These are phyloP conservation scores for Bombus pyrosoma DNA, from an alignment of 1,140 invertebrate genomes.

Conservation along the genomic window DNA sequence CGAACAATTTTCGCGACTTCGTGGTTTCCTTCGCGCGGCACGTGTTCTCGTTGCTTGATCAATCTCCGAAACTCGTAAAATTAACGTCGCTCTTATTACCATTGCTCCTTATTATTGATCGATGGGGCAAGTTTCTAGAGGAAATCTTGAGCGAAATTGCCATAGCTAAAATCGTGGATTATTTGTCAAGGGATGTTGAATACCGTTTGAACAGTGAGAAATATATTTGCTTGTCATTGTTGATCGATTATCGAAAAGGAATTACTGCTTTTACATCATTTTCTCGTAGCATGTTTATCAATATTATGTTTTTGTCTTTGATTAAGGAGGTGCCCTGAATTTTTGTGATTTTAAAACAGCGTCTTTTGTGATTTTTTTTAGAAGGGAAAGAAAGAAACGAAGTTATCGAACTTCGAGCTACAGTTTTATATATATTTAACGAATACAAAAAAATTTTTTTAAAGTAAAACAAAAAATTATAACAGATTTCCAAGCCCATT, in stretches of 20 bases:
- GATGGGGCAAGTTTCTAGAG: neutral
- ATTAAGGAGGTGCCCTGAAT: no score
- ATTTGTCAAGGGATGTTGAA: neutral
- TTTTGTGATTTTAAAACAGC: no score
- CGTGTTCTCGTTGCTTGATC: neutral
- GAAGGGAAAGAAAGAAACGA: no score
- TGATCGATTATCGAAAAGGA: neutral
- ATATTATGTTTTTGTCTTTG: no score
- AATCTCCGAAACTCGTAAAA: neutral
- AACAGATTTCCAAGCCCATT: no score
- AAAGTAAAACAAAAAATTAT: no score
- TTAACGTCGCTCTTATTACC: neutral
- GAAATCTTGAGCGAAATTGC: neutral
- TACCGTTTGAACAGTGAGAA: neutral
- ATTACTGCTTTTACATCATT: neutral
- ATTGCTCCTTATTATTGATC: neutral
- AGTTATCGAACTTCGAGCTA: no score
- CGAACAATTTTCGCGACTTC: constrained; percentile 32
- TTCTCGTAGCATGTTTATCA: neutral
- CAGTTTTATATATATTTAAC: no score
- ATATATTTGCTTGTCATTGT: neutral
- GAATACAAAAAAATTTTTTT: no score
- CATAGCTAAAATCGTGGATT: constrained; percentile 1
- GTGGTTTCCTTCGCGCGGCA: neutral
- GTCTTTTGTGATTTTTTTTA: no score